Evolutionary conservation across 2,113 vertebrate species (phyloP).

Genomic region (Synodontis membranacea): DNA sequence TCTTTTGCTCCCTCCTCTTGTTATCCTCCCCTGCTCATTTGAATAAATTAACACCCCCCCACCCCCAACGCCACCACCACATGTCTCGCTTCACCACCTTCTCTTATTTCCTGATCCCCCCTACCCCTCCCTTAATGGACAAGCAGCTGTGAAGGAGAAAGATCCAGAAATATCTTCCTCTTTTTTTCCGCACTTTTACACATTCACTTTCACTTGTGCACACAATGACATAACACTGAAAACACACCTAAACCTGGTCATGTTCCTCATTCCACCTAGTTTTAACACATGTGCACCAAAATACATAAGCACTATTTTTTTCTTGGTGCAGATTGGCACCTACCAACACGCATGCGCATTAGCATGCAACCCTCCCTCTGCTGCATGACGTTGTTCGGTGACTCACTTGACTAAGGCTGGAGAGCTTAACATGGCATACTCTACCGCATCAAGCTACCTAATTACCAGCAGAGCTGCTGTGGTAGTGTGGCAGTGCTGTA

Average conservation of each 20-base stretch:
- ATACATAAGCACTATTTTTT: slow-evolving; percentile 29
- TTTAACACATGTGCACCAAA: slow-evolving; percentile 12
- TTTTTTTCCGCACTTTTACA: slow-evolving; percentile 52
- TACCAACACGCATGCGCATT: slow-evolving; percentile 46
- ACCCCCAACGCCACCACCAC: slow-evolving; percentile 5
- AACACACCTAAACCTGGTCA: not conserved
- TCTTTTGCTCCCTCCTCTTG: slow-evolving; percentile 52
- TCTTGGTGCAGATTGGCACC: slow-evolving; percentile 38
- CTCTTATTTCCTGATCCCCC: slow-evolving; percentile 27
- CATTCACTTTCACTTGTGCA: slow-evolving; percentile 30
- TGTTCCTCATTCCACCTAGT: not conserved
- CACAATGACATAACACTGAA: not conserved
- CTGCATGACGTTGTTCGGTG: slow-evolving; percentile 48
- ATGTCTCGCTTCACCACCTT: slow-evolving; percentile 60
- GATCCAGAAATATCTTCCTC: slow-evolving; percentile 55
- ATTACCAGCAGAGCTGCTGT: slow-evolving; percentile 43
- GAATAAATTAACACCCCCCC: slow-evolving; percentile 76
- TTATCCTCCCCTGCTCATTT: slow-evolving; percentile 74
- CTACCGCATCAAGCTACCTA: slow-evolving; percentile 50
- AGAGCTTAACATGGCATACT: slow-evolving; percentile 47
- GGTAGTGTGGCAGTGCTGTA: slow-evolving; percentile 3
- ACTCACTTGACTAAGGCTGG: slow-evolving; percentile 59
- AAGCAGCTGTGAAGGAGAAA: slow-evolving; percentile 43
- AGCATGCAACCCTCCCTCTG: slow-evolving; percentile 39
- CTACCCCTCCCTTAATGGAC: slow-evolving; percentile 34